These are phyloP conservation scores for Greenwoodochromis staneri DNA, from an alignment of 2,113 vertebrate species.

Conservation along the genomic window DNA sequence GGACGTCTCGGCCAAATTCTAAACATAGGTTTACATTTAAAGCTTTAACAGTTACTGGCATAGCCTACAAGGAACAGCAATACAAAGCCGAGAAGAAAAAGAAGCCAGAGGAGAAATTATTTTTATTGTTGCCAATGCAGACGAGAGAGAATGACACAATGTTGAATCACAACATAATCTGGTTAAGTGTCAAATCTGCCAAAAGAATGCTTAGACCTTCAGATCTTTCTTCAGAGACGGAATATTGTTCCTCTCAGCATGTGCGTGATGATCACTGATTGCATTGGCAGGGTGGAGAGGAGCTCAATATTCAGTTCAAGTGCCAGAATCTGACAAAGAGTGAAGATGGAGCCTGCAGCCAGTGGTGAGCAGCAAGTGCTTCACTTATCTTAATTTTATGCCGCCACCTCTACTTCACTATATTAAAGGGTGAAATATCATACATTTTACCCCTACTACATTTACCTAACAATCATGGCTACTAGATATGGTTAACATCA, in stretches of 20 bases:
- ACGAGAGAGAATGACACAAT: background rate
- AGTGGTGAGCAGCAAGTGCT: background rate
- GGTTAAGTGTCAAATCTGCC: conserved; percentile 12
- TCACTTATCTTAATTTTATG: background rate
- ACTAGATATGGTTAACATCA: background rate
- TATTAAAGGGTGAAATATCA: background rate
- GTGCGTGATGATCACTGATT: background rate
- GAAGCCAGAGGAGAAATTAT: background rate
- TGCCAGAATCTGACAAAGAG: background rate
- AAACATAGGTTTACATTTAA: background rate
- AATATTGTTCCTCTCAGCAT: conserved; percentile 7
- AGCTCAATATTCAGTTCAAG: background rate
- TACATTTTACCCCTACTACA: background rate
- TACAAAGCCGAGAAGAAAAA: background rate
- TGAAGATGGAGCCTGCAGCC: background rate
- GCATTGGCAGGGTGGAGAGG: background rate
- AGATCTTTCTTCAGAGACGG: background rate
- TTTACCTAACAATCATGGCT: background rate
- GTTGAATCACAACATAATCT: conserved; percentile 6
- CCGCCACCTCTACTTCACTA: background rate
- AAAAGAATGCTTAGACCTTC: background rate
- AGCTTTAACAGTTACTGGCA: background rate
- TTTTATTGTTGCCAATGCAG: background rate
- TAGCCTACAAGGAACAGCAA: background rate
- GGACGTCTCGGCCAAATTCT: background rate